Conservation (phyloP, 2,888 invertebrate genomes). For the Drosophila nigricruria region DNA sequence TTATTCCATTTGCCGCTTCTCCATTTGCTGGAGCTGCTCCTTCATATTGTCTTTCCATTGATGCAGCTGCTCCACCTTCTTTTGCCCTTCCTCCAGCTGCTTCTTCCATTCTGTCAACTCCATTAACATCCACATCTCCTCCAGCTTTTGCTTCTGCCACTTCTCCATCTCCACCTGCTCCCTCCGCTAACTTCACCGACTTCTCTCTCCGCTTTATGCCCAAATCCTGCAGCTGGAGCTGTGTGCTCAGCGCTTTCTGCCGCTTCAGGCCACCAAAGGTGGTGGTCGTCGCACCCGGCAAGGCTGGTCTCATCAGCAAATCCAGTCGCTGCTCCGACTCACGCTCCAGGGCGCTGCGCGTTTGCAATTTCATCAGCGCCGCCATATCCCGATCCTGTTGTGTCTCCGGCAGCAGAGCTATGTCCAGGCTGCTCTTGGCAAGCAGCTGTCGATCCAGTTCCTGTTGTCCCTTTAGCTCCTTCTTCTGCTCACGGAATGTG, state of each 20-base stretch:
- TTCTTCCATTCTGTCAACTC: background rate
- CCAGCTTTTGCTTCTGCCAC: background rate
- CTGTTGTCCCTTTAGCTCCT: slow-evolving; percentile 89
- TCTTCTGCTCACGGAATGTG: slow-evolving; percentile 91
- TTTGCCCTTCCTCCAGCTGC: background rate
- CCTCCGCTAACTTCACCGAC: background rate
- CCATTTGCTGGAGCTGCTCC: background rate
- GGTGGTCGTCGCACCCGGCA: slow-evolving; percentile 86
- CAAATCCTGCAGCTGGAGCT: slow-evolving; percentile 76
- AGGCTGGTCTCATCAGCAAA: slow-evolving; percentile 87
- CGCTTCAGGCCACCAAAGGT: slow-evolving; percentile 87
- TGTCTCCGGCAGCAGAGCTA: slow-evolving; percentile 91
- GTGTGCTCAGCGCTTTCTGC: slow-evolving; percentile 86
- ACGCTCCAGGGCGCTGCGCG: slow-evolving; percentile 88
- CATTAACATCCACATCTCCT: background rate
- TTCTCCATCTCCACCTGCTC: background rate
- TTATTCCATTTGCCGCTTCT: background rate
- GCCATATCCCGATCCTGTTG: slow-evolving; percentile 93
- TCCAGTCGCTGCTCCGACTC: slow-evolving; percentile 86
- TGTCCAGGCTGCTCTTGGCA: slow-evolving; percentile 91
- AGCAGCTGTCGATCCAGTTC: slow-evolving; percentile 90
- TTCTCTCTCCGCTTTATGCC: slow-evolving; percentile 80
- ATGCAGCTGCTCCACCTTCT: background rate
- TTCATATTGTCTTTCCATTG: background rate
- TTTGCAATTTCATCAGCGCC: slow-evolving; percentile 89